Conservation (phyloP, 2,888 invertebrate genomes). For the Aleiodes testaceus region DNA sequence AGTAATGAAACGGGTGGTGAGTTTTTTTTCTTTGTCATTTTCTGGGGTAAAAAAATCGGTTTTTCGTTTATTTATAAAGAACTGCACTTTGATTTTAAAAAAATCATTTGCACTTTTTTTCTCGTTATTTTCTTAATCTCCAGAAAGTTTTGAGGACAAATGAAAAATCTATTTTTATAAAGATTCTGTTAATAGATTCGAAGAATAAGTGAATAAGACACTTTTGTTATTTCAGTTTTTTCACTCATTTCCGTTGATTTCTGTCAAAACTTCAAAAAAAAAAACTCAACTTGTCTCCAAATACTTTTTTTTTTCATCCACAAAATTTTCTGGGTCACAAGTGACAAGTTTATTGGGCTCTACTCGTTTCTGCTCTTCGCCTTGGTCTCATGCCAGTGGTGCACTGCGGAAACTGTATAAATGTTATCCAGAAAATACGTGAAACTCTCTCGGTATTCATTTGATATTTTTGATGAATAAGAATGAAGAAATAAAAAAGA, state of each 20-base stretch:
- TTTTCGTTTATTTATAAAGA: not conserved
- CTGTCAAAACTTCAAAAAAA: too few species aligned
- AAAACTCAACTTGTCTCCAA: too few species aligned
- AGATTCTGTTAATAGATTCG: too few species aligned
- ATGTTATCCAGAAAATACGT: slow-evolving; percentile 7
- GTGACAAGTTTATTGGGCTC: slow-evolving; percentile 5
- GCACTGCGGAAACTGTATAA: slow-evolving; percentile 24
- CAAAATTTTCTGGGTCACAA: slow-evolving; percentile 9
- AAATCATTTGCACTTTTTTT: not conserved
- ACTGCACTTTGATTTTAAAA: not conserved
- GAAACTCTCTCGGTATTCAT: not conserved
- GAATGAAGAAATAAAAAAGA: not conserved
- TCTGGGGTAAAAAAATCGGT: not conserved
- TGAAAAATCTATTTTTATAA: too few species aligned
- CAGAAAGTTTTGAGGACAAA: too few species aligned
- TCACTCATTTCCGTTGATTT: too few species aligned
- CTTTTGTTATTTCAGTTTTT: too few species aligned
- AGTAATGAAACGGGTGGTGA: slow-evolving; percentile 46
- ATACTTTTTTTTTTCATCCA: not conserved
- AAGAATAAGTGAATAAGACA: too few species aligned
- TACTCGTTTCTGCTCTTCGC: slow-evolving; percentile 2
- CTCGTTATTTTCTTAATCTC: not conserved
- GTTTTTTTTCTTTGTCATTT: slow-evolving; percentile 13
- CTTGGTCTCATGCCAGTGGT: slow-evolving; percentile 17
- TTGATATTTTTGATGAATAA: not conserved